Evolutionary conservation across 1,140 invertebrate genomes (phyloP), one percentile per base, ranked within the genome.

Genomic region (Mercenaria mercenaria): DNA sequence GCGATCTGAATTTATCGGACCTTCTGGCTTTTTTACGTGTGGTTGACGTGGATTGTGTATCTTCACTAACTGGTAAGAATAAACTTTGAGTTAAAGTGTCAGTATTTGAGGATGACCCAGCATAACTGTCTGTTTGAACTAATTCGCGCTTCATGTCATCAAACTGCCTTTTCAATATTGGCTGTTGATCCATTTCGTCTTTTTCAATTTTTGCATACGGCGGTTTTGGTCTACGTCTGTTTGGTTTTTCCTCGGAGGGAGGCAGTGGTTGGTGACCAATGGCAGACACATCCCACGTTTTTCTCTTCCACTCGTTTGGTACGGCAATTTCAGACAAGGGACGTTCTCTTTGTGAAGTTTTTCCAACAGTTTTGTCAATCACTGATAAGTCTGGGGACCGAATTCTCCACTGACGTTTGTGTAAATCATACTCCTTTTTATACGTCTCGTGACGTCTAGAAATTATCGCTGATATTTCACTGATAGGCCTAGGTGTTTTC

Each of bases 261-360:
- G 83, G 67, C 10, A 43, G 23, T 13, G 83, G 83, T 41, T 23
- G 10, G 56, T 47, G 41, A 15, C 56, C 67, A 20, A 88, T 34
- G 4, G 76, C 76, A 32, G 47, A 41, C 15, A 88, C 77, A 50
- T 88, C 77, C 86, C 86, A 88, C 0, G 37, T 29, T 4, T 29
- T 56, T 13, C 26, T 59, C n/a, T 80, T 79, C 85, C 85, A 88
- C 6, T 79, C 74, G n/a, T 67, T 83, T n/a, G 82, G 82, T 13
- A 72, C 67, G 29, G 59, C 26, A 15, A 88, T 72, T 50, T 88
- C 86, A 0, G 86, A 88, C 20, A 88, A 18, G 0, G 86, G 86
- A 20, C 86, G 50, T 37, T 88, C 86, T 34, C 26, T 88, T 29
- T 52, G 76, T n/a, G 29, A 26, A 47, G 3, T 23, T 18, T 52